Evolutionary conservation across 2,888 invertebrate genomes (phyloP).

Genomic region (Celastrina argiolus): DNA sequence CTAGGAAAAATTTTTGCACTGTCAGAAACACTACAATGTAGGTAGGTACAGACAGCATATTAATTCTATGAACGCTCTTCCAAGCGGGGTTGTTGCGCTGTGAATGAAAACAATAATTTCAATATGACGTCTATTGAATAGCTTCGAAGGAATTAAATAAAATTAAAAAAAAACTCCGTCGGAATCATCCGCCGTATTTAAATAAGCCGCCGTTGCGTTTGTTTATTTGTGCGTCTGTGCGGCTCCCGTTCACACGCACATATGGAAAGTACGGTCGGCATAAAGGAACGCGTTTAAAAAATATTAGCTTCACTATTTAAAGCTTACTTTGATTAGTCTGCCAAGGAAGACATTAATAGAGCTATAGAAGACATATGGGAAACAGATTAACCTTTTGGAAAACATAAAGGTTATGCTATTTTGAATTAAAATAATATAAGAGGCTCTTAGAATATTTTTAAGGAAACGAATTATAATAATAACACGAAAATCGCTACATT

Average conservation of each 20-base stretch:
- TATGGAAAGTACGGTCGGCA: slow-evolving; percentile 41
- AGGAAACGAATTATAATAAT: no score
- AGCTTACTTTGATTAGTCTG: no score
- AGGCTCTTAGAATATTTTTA: no score
- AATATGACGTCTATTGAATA: slow-evolving; percentile 21
- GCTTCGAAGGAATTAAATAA: slow-evolving; percentile 20
- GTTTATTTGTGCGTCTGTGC: slow-evolving; percentile 48
- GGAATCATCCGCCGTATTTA: slow-evolving; percentile 24
- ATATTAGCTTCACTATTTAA: background rate
- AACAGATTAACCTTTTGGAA: no score
- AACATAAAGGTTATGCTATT: no score
- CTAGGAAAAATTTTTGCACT: background rate
- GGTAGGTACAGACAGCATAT: background rate
- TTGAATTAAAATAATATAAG: no score
- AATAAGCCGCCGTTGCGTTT: slow-evolving; percentile 26
- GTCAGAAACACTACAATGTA: background rate
- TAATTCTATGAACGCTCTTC: background rate
- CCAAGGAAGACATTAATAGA: no score
- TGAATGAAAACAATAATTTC: slow-evolving; percentile 16
- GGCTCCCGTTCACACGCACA: slow-evolving; percentile 52
- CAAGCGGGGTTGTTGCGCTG: slow-evolving; percentile 1
- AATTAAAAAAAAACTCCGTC: slow-evolving; percentile 19
- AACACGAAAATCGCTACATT: no score
- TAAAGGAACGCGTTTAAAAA: slow-evolving; percentile 16
- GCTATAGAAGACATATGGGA: no score